Base-by-base conservation (phyloP, 2,797 vertebrate species). In the Schizothorax lantsangensis region DNA sequence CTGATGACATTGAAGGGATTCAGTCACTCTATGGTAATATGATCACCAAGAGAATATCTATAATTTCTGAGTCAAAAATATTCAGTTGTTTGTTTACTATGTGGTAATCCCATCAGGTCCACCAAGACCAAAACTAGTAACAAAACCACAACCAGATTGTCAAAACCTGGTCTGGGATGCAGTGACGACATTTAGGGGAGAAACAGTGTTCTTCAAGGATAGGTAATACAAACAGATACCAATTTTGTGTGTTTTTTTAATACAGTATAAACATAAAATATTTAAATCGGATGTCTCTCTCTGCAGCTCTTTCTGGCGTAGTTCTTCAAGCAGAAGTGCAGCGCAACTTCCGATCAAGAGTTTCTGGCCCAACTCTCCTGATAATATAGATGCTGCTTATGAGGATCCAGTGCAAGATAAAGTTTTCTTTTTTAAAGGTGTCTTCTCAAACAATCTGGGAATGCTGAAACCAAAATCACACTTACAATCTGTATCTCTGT, bases 21-120 rank as follows among this genome's bases (percentile, higher is more conserved):
- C 96, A 96, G 66, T 94, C 94, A 21, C 95, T 97, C 84, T 97
- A 97, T 0, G 96, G 96, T 97, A 86, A 93, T 23, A 21, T 33
- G 11, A 68, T 12, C 15, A 21, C 47, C 1, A 7, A 38, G 21
- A 38, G 21, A 2, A n/a, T 6, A 1, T 40, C 75, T 57, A 40
- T 23, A 5, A 38, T 81, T 12, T 57, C 52, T 59, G 8, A n/a
- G 33, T 15, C 1, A 0, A 59, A 33, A 10, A 2, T 66, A 49
- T 68, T n/a, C 1, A 30, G 12, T 64, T 2, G 19, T 30, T 79
- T 64, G 38, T 64, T 80, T 30, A 80, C 6, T 5, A 6, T 68
- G 7, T 66, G 11, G 19, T 66, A 33, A 43, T 43, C 43, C 43
- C 43, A 43, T 43, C 43, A 43, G 43, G 43, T 30, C 30, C 30